Evolutionary conservation across 2,888 invertebrate species (phyloP), one percentile per base, ranked within the genome.

Genomic region (Galeruca laticollis): DNA sequence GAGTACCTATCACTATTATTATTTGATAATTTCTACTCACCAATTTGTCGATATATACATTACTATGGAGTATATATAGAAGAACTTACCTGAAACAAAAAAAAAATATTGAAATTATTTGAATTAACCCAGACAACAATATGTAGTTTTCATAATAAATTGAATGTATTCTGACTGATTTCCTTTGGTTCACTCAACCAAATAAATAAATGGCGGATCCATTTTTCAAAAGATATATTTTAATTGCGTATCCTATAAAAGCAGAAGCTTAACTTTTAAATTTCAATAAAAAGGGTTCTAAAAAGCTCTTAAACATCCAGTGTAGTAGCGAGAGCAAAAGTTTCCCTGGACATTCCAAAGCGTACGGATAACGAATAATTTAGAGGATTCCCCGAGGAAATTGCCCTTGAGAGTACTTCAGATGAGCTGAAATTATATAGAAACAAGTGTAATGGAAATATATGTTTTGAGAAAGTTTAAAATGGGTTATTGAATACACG

Each of bases 241-340:
- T 47, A 47, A 47, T 47, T 47, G 47, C 9, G 18, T 18, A 18
- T 47, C 10, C 18, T 15, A 47, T 47, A 18, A 47, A 15, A 47
- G 47, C 47, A 18, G 15, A 18, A 47, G 60, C 18, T 31, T 31
- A 62, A 35, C 47, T 52, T 52, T 63, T 63, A 63, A 63, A 63
- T 63, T 63, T 63, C 54, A 54, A 63, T 63, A 54, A 63, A 52
- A 76, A 80, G 80, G 82, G 80, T 80, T 79, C 78, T 77, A 74
- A 79, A 81, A 81, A 81, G 81, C 81, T 77, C 79, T 73, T 57
- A 57, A 57, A 57, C 15, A 57, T 57, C 56, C 35, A 57, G 56
- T 57, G 56, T 57, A 35, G 56, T 35, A 57, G 35, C 56, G 56
- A 18, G 33, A 57, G 35, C 56, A 57, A 33, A 57, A 57, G 56